Percentiles rank a stretch among this genome's conserved stretches.
These are phyloP conservation scores for Falco peregrinus DNA, from an alignment of 2,797 vertebrate genomes.

Conservation along the genomic window DNA sequence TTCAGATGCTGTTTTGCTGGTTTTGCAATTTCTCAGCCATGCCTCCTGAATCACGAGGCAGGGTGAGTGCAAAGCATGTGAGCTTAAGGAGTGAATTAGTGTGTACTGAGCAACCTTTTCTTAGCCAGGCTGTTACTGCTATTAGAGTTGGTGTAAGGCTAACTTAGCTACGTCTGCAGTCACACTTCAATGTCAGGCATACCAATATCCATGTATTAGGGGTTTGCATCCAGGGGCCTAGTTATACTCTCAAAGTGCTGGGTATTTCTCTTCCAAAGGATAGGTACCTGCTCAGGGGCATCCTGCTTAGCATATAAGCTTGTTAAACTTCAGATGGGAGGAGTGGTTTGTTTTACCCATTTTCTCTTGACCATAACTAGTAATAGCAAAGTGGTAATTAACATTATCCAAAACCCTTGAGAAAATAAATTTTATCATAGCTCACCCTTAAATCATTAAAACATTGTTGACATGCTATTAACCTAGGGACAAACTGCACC, in stretches of 20 bases:
- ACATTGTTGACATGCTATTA: accelerated
- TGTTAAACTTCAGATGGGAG: background rate
- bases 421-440: background rate
- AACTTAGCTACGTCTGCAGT: background rate
- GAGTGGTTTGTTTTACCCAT: background rate
- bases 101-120: background rate
- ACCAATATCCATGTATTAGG: background rate
- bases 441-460: background rate
- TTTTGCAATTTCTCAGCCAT: background rate
- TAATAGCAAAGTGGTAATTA: background rate
- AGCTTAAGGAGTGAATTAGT: background rate
- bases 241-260: background rate
- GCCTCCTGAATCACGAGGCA: background rate
- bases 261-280: background rate
- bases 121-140: background rate
- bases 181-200: background rate
- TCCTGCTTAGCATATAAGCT: background rate
- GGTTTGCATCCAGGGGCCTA: background rate
- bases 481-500: background rate
- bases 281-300: background rate
- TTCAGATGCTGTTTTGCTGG: background rate
- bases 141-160: background rate
- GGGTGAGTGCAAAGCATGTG: background rate
- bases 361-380: background rate
- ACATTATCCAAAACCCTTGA: background rate